Evolutionary conservation across 53 echinoderm and acorn worm genomes (phyloP), one percentile per base, ranked within the genome.

Genomic region (Luidia sarsii): DNA sequence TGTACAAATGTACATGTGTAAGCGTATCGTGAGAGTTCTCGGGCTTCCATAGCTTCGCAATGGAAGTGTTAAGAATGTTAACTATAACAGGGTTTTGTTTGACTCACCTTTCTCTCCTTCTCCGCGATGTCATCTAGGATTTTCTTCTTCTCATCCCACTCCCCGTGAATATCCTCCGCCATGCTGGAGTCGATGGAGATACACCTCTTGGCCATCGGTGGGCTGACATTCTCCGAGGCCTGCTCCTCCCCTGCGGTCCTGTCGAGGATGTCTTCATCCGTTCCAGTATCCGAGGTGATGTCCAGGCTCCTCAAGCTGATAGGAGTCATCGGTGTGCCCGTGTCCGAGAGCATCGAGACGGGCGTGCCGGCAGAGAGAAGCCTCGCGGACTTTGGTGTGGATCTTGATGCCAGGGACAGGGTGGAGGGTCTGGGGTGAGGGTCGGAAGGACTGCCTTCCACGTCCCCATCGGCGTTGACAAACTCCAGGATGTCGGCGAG

Each of bases 141-240:
- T 39, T 65, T 85, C 81, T 86, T 84, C 54, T 88, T 86, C 4
- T 88, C 90, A 39, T 82, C 86, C 94, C 94, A 94, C 33, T 88
- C 94, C 59, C 82, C 90, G 19, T 72, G 82, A 27, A 94, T 82
- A 64, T 88, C 87, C 65, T 83, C 59, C 19, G 73, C 86, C 55
- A 94, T 59, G 4, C 86, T 85, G 27, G 86, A 56, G 55, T 94
- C 94, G 15, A 94, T 83, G 0, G 94, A 91, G 63, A 94, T 54
- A 33, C 43, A 63, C 63, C 86, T 90, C 68, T 86, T 84, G 38
- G 73, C 59, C 54, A 64, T 18, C 33, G 53, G 65, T 25, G 79
- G 71, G 9, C 48, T 38, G 13, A 31, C 20, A 55, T 27, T 37
- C 50, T 39, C 25, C n/a, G 68, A 43, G 4, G 24, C 43, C 5